These are phyloP conservation scores for Sphenodon punctatus DNA, from an alignment of 2,797 vertebrate genomes.

Conservation along the genomic window DNA sequence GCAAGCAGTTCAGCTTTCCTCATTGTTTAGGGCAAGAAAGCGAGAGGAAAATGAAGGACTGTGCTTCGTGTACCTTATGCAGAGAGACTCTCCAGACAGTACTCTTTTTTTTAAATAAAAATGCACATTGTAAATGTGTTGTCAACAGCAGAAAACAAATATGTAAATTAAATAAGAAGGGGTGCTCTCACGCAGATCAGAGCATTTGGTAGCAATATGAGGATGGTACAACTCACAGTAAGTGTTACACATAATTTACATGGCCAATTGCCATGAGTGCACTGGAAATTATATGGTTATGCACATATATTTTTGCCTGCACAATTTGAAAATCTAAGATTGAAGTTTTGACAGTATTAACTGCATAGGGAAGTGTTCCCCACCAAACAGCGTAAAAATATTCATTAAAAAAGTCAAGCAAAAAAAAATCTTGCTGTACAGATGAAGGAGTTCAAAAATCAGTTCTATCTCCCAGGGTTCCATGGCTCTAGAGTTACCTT, in stretches of 20 bases:
- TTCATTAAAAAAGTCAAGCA: neutral
- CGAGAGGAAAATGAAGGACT: neutral
- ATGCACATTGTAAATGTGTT: neutral
- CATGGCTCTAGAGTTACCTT: neutral
- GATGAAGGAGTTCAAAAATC: too few relatives aligned
- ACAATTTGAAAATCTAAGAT: neutral
- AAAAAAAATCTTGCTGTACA: too few relatives aligned
- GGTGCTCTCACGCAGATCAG: neutral
- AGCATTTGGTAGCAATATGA: neutral
- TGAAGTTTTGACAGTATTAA: neutral
- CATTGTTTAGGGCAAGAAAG: neutral
- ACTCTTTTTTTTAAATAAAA: conserved; percentile 6
- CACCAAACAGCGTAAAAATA: neutral
- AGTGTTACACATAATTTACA: neutral
- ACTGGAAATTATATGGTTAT: neutral
- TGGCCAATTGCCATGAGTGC: neutral
- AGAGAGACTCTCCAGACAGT: neutral
- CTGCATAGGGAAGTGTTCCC: neutral
- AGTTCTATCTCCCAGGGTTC: too few relatives aligned
- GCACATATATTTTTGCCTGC: neutral
- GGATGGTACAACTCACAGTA: neutral
- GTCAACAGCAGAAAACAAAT: conserved; percentile 14
- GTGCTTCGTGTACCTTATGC: neutral
- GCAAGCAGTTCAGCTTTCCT: neutral
- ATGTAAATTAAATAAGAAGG: conserved; percentile 4